Evolutionary conservation across 2,113 vertebrate species (phyloP).

Genomic region (Fukomys damarensis): DNA sequence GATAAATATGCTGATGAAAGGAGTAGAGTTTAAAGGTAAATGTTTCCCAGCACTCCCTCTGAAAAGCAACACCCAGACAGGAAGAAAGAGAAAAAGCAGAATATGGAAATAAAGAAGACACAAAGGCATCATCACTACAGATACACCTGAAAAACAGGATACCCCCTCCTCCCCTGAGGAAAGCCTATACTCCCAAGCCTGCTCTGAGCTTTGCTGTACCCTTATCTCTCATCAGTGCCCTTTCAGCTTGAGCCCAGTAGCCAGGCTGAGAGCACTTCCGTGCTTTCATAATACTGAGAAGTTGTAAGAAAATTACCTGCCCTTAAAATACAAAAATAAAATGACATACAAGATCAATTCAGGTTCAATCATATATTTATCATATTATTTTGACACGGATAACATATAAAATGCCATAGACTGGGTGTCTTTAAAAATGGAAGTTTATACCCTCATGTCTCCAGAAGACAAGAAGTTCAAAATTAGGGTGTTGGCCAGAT

Average conservation of each 20-base stretch:
- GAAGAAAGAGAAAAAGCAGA: constrained; percentile 39
- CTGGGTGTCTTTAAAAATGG: background rate
- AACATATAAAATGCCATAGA: background rate
- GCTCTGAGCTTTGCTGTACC: background rate
- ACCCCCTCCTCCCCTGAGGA: accelerated
- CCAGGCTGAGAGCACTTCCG: background rate
- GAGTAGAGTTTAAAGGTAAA: background rate
- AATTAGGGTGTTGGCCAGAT: background rate
- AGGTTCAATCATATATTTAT: background rate
- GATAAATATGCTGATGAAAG: background rate
- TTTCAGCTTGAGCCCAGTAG: background rate
- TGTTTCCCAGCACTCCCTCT: background rate
- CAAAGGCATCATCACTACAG: background rate
- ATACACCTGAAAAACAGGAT: background rate
- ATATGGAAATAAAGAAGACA: background rate
- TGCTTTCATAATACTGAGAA: background rate
- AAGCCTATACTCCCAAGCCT: background rate
- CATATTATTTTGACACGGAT: background rate
- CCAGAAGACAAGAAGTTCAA: background rate
- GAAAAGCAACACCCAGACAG: constrained; percentile 50
- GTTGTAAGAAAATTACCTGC: background rate
- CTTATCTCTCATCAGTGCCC: no score
- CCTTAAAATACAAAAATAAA: background rate
- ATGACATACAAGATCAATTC: background rate
- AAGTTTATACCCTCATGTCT: background rate